Base-by-base conservation (phyloP, 2,888 invertebrate species). In the Cremastinae sp. region DNA sequence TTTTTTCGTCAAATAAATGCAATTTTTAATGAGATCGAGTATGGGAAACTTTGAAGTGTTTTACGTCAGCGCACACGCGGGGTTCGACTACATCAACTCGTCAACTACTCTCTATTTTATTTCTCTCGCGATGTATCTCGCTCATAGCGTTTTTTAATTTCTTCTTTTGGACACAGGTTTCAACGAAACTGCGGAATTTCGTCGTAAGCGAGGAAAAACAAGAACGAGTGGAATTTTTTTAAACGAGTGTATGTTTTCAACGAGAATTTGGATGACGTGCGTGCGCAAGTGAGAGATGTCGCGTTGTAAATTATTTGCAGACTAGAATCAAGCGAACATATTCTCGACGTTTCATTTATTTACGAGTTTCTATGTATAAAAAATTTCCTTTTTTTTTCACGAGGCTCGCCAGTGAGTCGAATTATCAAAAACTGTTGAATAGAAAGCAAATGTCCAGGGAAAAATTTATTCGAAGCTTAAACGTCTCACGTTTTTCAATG, bases 241-340 rank as follows among this genome's bases (percentile, higher is more conserved):
- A 2, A 36, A 22, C 43, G 41, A n/a, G 8, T 22, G 8, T 38
- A 51, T 49, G 47, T 62, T 64, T 28, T 49, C 47, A 54, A 56
- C 71, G 64, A 71, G 47, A 71, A 71, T 71, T 71, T 56, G 64
- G 62, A 56, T 71, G 56, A 71, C 45, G 62, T 53, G 45, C 45
- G 70, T 49, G 38, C 56, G 45, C 14, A 49, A 56, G 38, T 54
- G 64, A 64, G 56, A 64, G 56, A 71, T 45, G 64, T 71, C 47
- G 51, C 59, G 51, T 56, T 64, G 62, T 71, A 64, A 71, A 71
- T 71, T 56, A 64, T 64, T 62, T 41, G 49, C 14, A 9, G 4
- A 8, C 18, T 9, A 3, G 7, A 5, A 49, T 49, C 9, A 18
- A 10, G 10, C 36, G 12, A 28, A 14, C 34, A 34, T 12, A n/a